Conservation (phyloP, 2,888 invertebrate species). For the Mylabris sibirica region DNA sequence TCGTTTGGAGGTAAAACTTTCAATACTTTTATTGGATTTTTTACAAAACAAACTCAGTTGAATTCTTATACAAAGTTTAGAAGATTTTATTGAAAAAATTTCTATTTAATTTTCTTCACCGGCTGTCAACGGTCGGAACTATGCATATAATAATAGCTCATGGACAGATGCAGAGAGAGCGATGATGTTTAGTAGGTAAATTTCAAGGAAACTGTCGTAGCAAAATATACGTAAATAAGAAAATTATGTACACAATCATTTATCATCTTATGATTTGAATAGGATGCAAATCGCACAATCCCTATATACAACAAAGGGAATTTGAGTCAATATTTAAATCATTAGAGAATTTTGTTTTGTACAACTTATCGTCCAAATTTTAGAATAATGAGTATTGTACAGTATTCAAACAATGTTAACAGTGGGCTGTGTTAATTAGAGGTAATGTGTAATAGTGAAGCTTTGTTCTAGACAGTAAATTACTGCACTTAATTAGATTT, state of each 20-base stretch:
- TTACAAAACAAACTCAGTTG: too few relatives aligned
- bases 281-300: neutral
- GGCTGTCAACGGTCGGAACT: too few relatives aligned
- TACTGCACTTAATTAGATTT: slow-evolving; percentile 35
- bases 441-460: slow-evolving; percentile 25
- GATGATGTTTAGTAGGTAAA: neutral
- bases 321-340: neutral
- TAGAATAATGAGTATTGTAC: slow-evolving; percentile 1
- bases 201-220: neutral
- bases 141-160: too few relatives aligned
- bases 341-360: neutral
- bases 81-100: too few relatives aligned
- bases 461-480: slow-evolving; percentile 34
- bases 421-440: slow-evolving; percentile 31
- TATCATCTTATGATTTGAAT: neutral
- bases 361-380: neutral
- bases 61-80: too few relatives aligned
- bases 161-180: neutral
- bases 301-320: too few relatives aligned
- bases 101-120: too few relatives aligned
- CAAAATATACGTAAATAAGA: neutral
- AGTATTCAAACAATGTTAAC: slow-evolving; percentile 21
- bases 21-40: too few relatives aligned
- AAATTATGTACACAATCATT: neutral
- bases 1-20: too few relatives aligned